A percentile compares a stretch with the other conserved stretches of the same genome.
These are phyloP conservation scores for Passer domesticus DNA, from an alignment of 2,113 vertebrate species.

Conservation along the genomic window DNA sequence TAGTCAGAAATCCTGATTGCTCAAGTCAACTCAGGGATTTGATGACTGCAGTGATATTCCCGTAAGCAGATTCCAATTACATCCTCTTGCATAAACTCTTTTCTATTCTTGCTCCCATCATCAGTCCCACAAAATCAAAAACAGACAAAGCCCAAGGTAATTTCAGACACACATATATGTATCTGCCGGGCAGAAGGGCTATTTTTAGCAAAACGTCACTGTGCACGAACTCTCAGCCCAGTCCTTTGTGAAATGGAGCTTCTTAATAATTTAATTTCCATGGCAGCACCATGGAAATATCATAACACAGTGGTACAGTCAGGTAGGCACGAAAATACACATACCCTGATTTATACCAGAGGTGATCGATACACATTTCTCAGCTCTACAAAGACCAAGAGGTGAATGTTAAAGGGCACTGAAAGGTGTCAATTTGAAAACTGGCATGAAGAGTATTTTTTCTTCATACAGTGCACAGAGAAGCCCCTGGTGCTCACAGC, in stretches of 20 bases:
- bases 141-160: background rate
- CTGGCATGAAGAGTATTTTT: background rate
- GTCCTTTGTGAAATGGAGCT: conserved; percentile 1
- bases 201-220: background rate
- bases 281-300: background rate
- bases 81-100: background rate
- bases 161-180: background rate
- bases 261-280: conserved; percentile 27
- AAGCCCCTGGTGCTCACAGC: background rate
- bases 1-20: background rate
- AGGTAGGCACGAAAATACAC: background rate
- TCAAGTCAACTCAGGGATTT: conserved; percentile 22
- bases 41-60: conserved; percentile 19
- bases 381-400: background rate
- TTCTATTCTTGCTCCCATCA: background rate
- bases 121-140: background rate
- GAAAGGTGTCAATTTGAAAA: background rate
- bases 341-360: background rate
- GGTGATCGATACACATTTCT: rapidly evolving
- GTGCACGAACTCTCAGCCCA: background rate
- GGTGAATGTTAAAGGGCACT: background rate
- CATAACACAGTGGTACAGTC: rapidly evolving
- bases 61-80: background rate
- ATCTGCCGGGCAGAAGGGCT: background rate
- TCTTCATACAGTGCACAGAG: background rate